A percentile compares a stretch with the other conserved stretches of the same genome.
Evolutionary conservation across 1,140 invertebrate species (phyloP).

Genomic region (Drosophila hydei): DNA sequence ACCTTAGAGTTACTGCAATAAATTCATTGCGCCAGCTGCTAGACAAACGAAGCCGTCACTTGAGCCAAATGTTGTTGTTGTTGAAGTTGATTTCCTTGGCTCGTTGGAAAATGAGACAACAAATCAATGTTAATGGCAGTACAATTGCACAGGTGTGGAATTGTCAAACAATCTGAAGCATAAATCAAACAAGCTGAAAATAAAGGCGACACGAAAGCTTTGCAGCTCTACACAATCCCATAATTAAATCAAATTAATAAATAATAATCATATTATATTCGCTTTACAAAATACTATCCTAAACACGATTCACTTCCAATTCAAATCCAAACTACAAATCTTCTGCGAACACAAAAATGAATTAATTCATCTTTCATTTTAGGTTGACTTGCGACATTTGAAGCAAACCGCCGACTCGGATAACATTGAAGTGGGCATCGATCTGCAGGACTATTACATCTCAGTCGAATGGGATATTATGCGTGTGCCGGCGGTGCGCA

Average conservation of each 20-base stretch:
- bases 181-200: constrained; percentile 59
- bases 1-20: constrained; percentile 49
- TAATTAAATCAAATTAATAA: background rate
- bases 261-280: too few relatives aligned
- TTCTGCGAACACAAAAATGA: too few relatives aligned
- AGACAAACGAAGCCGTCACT: constrained; percentile 37
- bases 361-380: constrained; percentile 18
- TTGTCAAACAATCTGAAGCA: constrained; percentile 20
- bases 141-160: constrained; percentile 60
- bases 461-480: constrained; percentile 99
- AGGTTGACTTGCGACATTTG: constrained; percentile 95
- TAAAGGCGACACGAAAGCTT: constrained; percentile 16
- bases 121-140: constrained; percentile 75
- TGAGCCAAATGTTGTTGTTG: constrained; percentile 31
- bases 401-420: constrained; percentile 92
- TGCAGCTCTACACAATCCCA: background rate
- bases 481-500: constrained; percentile 92
- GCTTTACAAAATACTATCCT: too few relatives aligned
- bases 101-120: constrained; percentile 53
- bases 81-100: background rate
- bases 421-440: constrained; percentile 94
- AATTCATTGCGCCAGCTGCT: constrained; percentile 37
- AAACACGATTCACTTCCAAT: too few relatives aligned
- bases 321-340: too few relatives aligned
- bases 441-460: constrained; percentile 97